Conservation (phyloP, 1,140 invertebrate species). For the Berghia stephanieae region DNA sequence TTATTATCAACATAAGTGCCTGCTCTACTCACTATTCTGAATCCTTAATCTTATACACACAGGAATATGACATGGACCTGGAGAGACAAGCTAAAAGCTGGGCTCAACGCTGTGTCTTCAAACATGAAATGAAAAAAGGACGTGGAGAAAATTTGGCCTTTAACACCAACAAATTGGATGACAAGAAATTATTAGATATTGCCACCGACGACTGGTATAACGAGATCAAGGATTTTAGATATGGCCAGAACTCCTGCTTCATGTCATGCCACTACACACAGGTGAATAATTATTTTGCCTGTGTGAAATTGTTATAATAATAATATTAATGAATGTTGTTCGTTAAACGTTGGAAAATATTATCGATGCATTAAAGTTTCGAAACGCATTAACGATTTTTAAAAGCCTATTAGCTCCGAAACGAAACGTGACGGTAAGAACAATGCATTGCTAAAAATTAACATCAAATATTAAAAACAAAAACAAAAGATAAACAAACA, state of each 20-base stretch:
- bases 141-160: slow-evolving; percentile 45
- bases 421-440: no score
- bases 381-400: no score
- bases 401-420: no score
- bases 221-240: slow-evolving; percentile 37
- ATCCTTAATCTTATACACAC: neutral
- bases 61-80: slow-evolving; percentile 39
- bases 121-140: slow-evolving; percentile 41
- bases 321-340: no score
- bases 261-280: slow-evolving; percentile 44
- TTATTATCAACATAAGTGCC: neutral
- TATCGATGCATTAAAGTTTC: no score
- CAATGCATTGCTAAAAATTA: no score
- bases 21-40: neutral
- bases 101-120: slow-evolving; percentile 38
- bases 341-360: no score
- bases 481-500: no score
- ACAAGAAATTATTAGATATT: slow-evolving; percentile 30
- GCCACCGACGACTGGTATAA: slow-evolving; percentile 39
- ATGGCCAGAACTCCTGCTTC: slow-evolving; percentile 16
- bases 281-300: slow-evolving; percentile 21
- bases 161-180: slow-evolving; percentile 4
- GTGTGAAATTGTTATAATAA: neutral
- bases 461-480: no score
- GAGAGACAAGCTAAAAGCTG: slow-evolving; percentile 35